These are phyloP conservation scores for Mantis religiosa DNA, from an alignment of 2,888 invertebrate species.

Conservation along the genomic window DNA sequence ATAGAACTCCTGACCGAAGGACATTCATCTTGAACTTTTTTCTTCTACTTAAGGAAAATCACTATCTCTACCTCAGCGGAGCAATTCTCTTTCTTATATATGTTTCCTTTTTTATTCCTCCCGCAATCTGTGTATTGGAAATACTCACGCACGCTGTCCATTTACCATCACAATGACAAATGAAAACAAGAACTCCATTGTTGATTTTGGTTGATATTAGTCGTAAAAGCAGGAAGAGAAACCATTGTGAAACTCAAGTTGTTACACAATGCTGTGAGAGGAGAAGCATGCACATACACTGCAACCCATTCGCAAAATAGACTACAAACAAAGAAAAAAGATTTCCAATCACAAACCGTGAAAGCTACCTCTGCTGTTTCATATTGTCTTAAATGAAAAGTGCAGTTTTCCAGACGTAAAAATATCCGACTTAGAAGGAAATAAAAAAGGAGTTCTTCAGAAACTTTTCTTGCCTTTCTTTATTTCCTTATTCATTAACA, in stretches of 20 bases:
- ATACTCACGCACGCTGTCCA: background rate
- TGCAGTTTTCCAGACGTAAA: background rate
- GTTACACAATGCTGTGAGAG: background rate
- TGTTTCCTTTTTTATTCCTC: background rate
- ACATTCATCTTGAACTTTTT: background rate
- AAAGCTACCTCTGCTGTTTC: background rate
- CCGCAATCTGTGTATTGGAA: background rate
- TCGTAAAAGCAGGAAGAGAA: background rate
- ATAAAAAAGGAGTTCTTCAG: too few species aligned
- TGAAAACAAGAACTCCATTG: background rate
- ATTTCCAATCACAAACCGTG: background rate
- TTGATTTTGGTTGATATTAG: conserved; percentile 7
- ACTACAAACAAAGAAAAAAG: background rate
- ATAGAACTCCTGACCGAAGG: background rate
- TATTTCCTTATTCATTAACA: too few species aligned
- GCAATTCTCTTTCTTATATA: background rate
- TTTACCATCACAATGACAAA: conserved; percentile 14
- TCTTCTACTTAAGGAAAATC: background rate
- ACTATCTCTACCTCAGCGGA: background rate
- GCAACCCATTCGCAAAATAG: background rate
- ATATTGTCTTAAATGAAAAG: background rate
- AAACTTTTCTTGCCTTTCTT: too few species aligned
- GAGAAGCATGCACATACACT: background rate
- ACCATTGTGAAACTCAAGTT: background rate
- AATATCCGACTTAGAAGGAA: background rate